Base-by-base conservation (phyloP, 2,888 invertebrate species). In the Seira musarum region DNA sequence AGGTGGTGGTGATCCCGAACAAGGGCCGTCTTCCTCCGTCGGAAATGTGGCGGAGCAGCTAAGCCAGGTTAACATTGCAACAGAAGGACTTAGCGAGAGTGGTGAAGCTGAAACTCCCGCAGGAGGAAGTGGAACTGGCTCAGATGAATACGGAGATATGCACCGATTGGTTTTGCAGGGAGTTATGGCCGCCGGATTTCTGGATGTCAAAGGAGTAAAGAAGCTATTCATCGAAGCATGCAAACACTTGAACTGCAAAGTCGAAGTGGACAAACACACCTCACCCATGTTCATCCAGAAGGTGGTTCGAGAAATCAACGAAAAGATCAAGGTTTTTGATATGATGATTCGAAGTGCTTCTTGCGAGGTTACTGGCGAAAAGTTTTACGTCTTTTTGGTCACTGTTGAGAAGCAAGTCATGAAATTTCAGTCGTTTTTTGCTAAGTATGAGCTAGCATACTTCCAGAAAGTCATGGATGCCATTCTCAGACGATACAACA, bases 131-230 rank as follows among this genome's bases (percentile, higher is more conserved):
- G n/a, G n/a, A n/a, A n/a, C n/a, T n/a, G n/a, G n/a, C n/a, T n/a
- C n/a, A n/a, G 80, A 82, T 35, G 83, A 69, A 0, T 85, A 83
- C 49, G 85, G 85, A 2, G 82, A 83, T 24, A 84, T 85, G 76
- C 86, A 86, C 57, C 70, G 71, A 40, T 79, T 86, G 22, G 82
- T 86, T 15, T 82, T 86, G n/a, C 86, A 86, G 72, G 85, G 86
- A 10, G 77, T 86, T 0, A 84, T 86, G 83, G 80, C 84, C 1
- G 80, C 85, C 15, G 86, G 86, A 0, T 82, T 80, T 64, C 67
- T 86, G 61, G 84, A 85, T 69, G 80, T 80, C 0, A 84, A 81
- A 70, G 85, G 86, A 5, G 86, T 86, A 10, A 85, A 85, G 40
- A 81, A 75, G 22, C 60, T 86, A 17, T 86, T 86, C 63, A 78